phyloP scores from a whole-genome alignment of 2,888 invertebrate species.

The Dasysyrphus tricinctus region DNA sequence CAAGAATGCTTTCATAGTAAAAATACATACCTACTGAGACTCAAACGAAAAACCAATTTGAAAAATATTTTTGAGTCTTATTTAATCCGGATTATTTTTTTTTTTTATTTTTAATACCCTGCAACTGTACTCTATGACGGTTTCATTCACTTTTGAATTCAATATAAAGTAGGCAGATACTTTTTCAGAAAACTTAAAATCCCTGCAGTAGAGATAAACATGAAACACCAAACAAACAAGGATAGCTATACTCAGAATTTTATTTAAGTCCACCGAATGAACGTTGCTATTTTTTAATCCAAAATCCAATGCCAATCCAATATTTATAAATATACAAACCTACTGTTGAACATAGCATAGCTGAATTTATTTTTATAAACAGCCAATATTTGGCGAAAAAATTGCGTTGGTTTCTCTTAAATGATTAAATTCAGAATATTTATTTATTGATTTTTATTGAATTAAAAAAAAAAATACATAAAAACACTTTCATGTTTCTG shows the following conservation, averaged over 20 bases:
- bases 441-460: constrained; percentile 11
- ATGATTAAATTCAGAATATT: not conserved
- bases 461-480: no score
- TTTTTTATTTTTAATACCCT: no score
- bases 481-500: no score
- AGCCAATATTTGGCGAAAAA: not conserved
- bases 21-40: no score
- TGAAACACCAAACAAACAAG: not conserved
- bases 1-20: no score
- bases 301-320: not conserved
- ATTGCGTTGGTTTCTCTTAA: not conserved
- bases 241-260: not conserved
- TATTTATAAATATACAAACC: not conserved
- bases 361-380: not conserved
- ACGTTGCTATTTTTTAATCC: not conserved
- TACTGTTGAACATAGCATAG: not conserved
- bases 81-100: no score
- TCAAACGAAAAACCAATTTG: no score
- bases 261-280: not conserved
- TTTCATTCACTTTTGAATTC: no score
- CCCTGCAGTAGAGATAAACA: no score
- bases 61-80: no score
- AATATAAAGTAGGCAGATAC: no score
- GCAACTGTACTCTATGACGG: no score
- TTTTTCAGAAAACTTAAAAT: not conserved